These are phyloP conservation scores for Cydia splendana DNA, from an alignment of 1,140 invertebrate species.

Conservation along the genomic window DNA sequence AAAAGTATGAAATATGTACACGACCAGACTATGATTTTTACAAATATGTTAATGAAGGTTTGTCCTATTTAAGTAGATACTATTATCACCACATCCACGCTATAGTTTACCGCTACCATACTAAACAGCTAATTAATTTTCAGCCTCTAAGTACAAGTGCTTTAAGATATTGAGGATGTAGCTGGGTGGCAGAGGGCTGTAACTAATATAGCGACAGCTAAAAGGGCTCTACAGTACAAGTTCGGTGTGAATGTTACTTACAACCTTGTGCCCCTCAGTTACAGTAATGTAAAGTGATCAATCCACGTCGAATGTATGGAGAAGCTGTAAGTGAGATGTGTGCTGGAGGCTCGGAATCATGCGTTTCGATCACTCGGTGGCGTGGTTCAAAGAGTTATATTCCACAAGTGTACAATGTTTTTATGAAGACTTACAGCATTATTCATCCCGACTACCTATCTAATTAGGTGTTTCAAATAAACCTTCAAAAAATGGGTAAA, in stretches of 20 bases:
- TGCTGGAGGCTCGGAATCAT: conserved; percentile 77
- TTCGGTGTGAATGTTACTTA: conserved; percentile 39
- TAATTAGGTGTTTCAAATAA: conserved; percentile 41
- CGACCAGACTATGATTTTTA: conserved; percentile 24
- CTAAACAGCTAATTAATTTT: conserved; percentile 69
- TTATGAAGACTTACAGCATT: conserved; percentile 52
- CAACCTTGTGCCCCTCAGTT: conserved; percentile 75
- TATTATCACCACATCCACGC: conserved; percentile 69
- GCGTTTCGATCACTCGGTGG: conserved; percentile 79
- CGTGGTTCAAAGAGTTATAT: conserved; percentile 73
- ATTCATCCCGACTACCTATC: conserved; percentile 58
- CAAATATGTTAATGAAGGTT: conserved; percentile 35
- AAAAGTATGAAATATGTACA: conserved; percentile 30
- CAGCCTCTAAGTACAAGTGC: conserved; percentile 75
- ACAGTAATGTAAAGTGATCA: conserved; percentile 68
- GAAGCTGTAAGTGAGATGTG: conserved; percentile 78
- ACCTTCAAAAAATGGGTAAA: conserved; percentile 39
- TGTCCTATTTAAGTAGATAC: conserved; percentile 49
- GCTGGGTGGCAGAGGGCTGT: conserved; percentile 71
- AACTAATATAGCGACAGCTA: conserved; percentile 44
- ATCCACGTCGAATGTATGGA: conserved; percentile 71
- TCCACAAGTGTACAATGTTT: conserved; percentile 70
- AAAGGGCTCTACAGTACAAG: background rate
- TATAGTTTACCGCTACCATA: conserved; percentile 65
- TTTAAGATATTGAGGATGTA: conserved; percentile 65